Base-by-base conservation (phyloP, 2,113 vertebrate species). In the crab-eating macaque (Macaca fascicularis) region DNA sequence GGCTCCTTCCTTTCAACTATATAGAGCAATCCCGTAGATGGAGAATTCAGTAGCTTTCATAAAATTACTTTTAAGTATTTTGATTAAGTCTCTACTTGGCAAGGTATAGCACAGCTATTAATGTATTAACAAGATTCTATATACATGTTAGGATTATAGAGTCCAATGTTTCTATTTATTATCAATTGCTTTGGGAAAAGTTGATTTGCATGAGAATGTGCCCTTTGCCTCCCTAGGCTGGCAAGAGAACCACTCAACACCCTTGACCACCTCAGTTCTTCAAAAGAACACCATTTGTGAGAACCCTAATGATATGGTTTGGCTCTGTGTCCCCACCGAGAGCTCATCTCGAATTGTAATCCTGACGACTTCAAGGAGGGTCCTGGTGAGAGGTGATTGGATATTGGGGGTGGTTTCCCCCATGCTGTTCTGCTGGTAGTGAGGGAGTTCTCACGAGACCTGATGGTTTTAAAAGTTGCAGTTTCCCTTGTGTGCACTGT, bases 11-110 rank as follows among this genome's bases (percentile, higher is more conserved):
- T 92, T 82, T 14, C 30, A 92, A 23, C 16, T 72, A 38, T 81
- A 48, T 8, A 40, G n/a, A 86, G 55, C 83, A 93, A 91, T 43
- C 50, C 0, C 82, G 10, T 16, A 81, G 55, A 38, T 6, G 45
- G 22, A 90, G 40, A 94, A 87, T 8, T 91, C 32, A 40, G 35
- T 83, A 52, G 13, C 17, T 25, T 50, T 91, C 59, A 87, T 87
- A 91, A 89, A 89, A 82, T 55, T 84, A 95, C 22, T 45, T 94
- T 32, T 40, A 75, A 86, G 10, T 80, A 90, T 64, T 93, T 89
- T 86, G 5, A 85, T 45, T 38, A 76, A 90, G 9, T 27, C 45
- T 22, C 48, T 32, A 25, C 40, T 91, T 43, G 43, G 23, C 16
- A 90, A 93, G n/a, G 8, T 43, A n/a, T 14, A 19, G 9, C 72